Evolutionary conservation across 2,888 invertebrate species (phyloP).

Genomic region (Agriopis leucophaearia): DNA sequence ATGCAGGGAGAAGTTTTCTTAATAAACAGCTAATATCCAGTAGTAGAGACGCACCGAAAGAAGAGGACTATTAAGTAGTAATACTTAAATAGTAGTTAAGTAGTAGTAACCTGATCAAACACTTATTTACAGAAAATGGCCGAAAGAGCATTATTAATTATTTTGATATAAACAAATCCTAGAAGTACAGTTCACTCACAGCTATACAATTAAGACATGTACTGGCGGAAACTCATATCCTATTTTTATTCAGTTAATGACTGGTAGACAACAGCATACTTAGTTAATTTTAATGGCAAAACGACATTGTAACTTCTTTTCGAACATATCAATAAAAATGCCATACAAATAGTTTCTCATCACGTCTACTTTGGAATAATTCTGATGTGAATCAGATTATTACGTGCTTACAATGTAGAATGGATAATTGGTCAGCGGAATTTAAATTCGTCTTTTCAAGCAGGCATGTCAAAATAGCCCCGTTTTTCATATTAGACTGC

Average conservation of each 20-base stretch:
- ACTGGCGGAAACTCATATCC: background rate
- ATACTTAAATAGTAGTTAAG: no score
- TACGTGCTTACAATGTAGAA: conserved; percentile 63
- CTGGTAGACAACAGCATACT: conserved; percentile 4
- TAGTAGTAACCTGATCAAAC: no score
- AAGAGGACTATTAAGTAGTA: no score
- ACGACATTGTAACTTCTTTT: conserved; percentile 9
- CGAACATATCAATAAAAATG: conserved; percentile 12
- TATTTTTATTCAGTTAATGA: background rate
- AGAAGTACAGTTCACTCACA: background rate
- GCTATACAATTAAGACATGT: background rate
- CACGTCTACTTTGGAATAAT: conserved; percentile 56
- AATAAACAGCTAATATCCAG: no score
- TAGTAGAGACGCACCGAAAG: no score
- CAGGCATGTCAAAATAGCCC: conserved; percentile 59
- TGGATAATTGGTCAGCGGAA: conserved; percentile 63
- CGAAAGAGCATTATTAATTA: no score
- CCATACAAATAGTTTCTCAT: conserved; percentile 36
- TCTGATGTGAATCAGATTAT: conserved; percentile 63
- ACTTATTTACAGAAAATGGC: no score
- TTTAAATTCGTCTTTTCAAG: conserved; percentile 62
- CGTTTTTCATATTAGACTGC: conserved; percentile 60
- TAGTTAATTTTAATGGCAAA: conserved; percentile 7
- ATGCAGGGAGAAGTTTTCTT: no score
- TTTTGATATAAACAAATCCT: background rate